Conservation (phyloP, 1,140 invertebrate species). For the Venturia canescens region DNA sequence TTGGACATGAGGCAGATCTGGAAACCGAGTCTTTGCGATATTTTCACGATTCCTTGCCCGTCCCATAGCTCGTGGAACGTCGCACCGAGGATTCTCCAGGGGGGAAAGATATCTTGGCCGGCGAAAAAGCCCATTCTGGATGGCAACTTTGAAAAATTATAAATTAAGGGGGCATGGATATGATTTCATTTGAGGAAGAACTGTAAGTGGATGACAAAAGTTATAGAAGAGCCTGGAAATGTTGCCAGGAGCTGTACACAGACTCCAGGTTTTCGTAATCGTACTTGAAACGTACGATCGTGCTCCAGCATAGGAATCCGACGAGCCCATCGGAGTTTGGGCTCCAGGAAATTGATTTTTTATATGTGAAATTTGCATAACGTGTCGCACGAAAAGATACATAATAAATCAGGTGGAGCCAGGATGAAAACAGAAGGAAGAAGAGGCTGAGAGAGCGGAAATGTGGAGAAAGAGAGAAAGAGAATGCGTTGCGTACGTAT, state of each 20-base stretch:
- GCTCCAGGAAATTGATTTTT: constrained; percentile 15
- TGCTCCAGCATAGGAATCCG: background rate
- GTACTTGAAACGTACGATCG: too few relatives aligned
- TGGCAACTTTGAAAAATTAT: too few relatives aligned
- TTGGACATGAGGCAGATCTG: background rate
- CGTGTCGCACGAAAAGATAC: constrained; percentile 53
- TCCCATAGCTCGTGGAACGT: background rate
- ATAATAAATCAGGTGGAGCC: constrained; percentile 63
- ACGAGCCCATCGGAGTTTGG: background rate
- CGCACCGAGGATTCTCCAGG: too few relatives aligned
- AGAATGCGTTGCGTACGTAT: constrained; percentile 52
- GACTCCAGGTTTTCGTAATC: too few relatives aligned
- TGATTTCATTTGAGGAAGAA: too few relatives aligned
- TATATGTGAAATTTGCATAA: constrained; percentile 18
- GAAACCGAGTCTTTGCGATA: background rate
- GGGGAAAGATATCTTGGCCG: too few relatives aligned
- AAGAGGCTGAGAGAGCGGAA: background rate
- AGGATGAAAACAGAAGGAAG: constrained; percentile 20
- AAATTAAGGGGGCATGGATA: too few relatives aligned
- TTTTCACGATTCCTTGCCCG: background rate
- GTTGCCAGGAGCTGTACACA: too few relatives aligned
- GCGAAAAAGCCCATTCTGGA: too few relatives aligned
- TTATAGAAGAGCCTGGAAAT: too few relatives aligned
- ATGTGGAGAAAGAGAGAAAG: constrained; percentile 6
- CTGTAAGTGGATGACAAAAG: too few relatives aligned